These are phyloP conservation scores for Scolanthus callimorphus DNA, from an alignment of 92 coral and sea anemone genomes.

Conservation along the genomic window DNA sequence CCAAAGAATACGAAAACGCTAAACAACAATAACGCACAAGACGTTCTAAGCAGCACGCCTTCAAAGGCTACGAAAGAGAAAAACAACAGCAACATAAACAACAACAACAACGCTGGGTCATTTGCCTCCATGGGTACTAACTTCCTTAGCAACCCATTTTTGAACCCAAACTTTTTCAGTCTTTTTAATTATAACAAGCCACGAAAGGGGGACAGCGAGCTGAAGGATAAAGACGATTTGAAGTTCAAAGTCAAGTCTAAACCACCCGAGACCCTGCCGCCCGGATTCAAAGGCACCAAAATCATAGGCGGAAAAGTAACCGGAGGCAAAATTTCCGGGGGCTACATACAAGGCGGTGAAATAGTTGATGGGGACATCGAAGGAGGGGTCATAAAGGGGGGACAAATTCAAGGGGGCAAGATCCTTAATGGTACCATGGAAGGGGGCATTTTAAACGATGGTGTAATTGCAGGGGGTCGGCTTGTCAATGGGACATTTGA, in stretches of 20 bases:
- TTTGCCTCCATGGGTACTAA: slow-evolving; percentile 1
- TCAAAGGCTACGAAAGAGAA: background rate
- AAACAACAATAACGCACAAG: background rate
- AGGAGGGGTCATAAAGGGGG: slow-evolving; percentile 90
- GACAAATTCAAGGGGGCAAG: slow-evolving; percentile 84
- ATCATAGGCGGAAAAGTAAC: slow-evolving; percentile 86
- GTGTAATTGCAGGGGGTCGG: slow-evolving; percentile 79
- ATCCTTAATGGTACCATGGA: slow-evolving; percentile 87
- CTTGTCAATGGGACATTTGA: slow-evolving; percentile 80
- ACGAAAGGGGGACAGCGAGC: slow-evolving; percentile 3
- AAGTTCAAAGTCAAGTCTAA: background rate
- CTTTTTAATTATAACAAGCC: slow-evolving; percentile 11
- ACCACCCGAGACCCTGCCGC: background rate
- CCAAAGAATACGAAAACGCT: background rate
- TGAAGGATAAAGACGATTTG: background rate
- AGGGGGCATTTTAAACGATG: slow-evolving; percentile 81
- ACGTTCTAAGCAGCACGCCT: background rate
- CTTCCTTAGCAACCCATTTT: slow-evolving; percentile 27
- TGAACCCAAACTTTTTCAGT: slow-evolving; percentile 21
- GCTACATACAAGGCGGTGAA: slow-evolving; percentile 81
- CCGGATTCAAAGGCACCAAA: slow-evolving; percentile 47
- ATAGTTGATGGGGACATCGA: slow-evolving; percentile 78
- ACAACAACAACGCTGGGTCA: background rate
- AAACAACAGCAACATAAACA: background rate
- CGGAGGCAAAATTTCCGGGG: slow-evolving; percentile 94